phyloP scores from a whole-genome alignment of 2,888 invertebrate species.

The Argynnis bischoffii region DNA sequence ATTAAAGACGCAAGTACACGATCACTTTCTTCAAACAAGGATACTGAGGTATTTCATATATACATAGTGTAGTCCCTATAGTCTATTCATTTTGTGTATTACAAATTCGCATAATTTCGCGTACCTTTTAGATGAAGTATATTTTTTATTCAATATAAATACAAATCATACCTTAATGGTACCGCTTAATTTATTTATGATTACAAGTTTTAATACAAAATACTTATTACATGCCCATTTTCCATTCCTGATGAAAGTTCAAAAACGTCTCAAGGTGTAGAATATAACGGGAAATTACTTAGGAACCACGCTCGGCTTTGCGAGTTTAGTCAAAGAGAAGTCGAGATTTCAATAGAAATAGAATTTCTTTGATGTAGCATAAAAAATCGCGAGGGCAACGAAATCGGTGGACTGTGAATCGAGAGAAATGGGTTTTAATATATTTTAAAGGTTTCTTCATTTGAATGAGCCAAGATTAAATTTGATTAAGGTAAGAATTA shows the following conservation, averaged over 20 bases:
- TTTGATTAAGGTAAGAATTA: conserved; percentile 5
- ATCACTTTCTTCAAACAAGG: too few species aligned
- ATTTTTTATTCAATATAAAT: too few species aligned
- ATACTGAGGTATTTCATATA: too few species aligned
- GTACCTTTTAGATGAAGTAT: too few species aligned
- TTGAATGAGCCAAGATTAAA: conserved; percentile 13
- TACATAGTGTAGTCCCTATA: too few species aligned
- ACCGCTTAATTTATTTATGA: too few species aligned
- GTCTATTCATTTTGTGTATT: too few species aligned
- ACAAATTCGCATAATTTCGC: too few species aligned
- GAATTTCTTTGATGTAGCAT: conserved; percentile 63
- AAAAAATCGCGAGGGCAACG: conserved; percentile 46
- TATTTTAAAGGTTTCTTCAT: conserved; percentile 31
- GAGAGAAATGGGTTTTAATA: conserved; percentile 32
- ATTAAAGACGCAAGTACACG: too few species aligned
- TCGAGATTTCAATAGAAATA: conserved; percentile 57
- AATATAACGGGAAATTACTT: conserved; percentile 56
- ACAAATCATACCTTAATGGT: too few species aligned
- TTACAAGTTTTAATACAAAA: too few species aligned
- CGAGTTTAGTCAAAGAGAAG: conserved; percentile 57
- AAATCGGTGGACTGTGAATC: conserved; percentile 31
- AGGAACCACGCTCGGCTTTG: conserved; percentile 59
- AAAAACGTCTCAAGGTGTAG: conserved; percentile 40
- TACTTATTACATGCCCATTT: background rate
- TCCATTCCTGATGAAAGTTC: conserved; percentile 28